Base-by-base conservation (phyloP, 2,888 invertebrate species). In the Apamea monoglypha region DNA sequence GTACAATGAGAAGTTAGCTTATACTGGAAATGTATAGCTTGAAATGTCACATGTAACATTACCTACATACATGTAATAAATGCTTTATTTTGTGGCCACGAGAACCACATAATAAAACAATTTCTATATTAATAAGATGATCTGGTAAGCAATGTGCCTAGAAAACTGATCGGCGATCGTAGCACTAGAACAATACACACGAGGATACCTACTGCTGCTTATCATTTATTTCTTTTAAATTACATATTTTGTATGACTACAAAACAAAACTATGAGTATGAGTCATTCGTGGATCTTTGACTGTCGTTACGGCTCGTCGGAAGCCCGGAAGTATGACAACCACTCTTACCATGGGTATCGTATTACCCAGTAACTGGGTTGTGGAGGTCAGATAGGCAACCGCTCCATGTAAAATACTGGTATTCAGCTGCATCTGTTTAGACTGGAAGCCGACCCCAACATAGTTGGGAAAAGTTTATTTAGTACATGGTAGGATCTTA, bases 391-490 rank as follows among this genome's bases (percentile, higher is more conserved):
- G 12, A 14, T 16, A 47, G 47, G 47, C 47, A 14, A 1, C 4
- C 47, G 3, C 47, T 47, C 14, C 3, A 47, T 14, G 14, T 47
- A 47, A 47, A 47, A 47, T 47, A 47, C 47, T 44, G 12, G 10
- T 44, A 40, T 40, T 40, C 40, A 7, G 40, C 7, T 40, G 44
- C 14, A 12, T 44, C 44, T 44, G 14, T 44, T 44, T 44, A 44
- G 44, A 44, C 2, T 44, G 12, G 44, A 44, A 44, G 10, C 12
- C 44, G 12, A 44, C 40, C 40, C 40, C 40, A 40, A 44, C 44
- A 44, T 12, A 44, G 44, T 14, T 12, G 44, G 14, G 14, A 1
- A 44, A 44, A 76, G 64, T 86, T 87, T 59, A 80, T 86, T 87
- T 59, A 80, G 64, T 74, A 76, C 69, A 79, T 75, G 53, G 8